Evolutionary conservation across 2,888 invertebrate genomes (phyloP), one percentile per base, ranked within the genome.

Genomic region (Meiosimyza platycephala): DNA sequence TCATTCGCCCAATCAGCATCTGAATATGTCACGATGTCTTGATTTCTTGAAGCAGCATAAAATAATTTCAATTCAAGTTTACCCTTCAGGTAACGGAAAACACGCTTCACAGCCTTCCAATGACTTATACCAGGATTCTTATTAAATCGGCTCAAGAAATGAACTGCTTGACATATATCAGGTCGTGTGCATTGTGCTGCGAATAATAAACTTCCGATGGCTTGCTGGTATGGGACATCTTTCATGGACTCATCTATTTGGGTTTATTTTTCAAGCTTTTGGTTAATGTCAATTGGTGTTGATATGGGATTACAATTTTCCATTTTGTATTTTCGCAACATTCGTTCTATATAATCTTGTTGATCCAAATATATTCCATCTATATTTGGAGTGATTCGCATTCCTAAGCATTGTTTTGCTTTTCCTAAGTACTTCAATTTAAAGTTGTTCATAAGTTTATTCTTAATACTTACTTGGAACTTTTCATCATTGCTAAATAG

Each of bases 371-470:
- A 63, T 16, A 76, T 50, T 11, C 18, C 18, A 12, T 64, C 33
- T 18, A 55, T 40, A 22, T 68, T 28, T n/a, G 55, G 69, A 15
- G 67, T 50, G 57, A 77, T 74, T 54, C 69, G 28, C 16, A 76
- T 48, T 40, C 74, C 76, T 18, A 59, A 74, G 68, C 40, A 67
- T 13, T n/a, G 50, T 15, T 67, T 55, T 13, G 72, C 72, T 63
- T 76, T 72, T 48, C 73, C 74, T 15, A 75, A 11, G 48, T 72
- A 65, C 33, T 77, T 75, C 67, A 76, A 75, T 54, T 76, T 74
- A 40, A 75, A 73, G 22, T 66, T 48, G 33, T 60, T n/a, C 18
- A 51, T 67, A n/a, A 65, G 59, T 40, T 33, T 55, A 47, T 47
- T 16, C 60, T 71, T 64, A 51, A 64, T 15, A 7, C 64, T 59